phyloP scores from a whole-genome alignment of 2,888 invertebrate genomes.

The Ormyrus nitidulus region DNA sequence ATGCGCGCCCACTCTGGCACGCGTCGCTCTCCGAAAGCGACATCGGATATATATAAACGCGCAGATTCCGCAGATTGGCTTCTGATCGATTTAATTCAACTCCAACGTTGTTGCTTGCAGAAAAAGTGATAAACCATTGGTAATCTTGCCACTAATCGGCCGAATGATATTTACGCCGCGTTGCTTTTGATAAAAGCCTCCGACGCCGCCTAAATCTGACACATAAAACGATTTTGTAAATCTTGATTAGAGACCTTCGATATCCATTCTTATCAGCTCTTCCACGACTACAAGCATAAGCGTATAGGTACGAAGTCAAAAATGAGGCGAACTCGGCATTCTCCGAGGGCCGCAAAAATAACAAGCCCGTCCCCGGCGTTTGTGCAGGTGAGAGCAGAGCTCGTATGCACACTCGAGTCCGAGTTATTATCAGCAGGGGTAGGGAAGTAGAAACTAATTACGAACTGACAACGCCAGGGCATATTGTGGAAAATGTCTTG shows the following conservation, averaged over 20 bases:
- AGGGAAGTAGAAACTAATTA: slow-evolving; percentile 63
- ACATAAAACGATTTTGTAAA: too few relatives aligned
- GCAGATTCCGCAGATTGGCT: background rate
- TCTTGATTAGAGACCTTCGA: too few relatives aligned
- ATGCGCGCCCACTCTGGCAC: background rate
- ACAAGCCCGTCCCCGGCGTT: background rate
- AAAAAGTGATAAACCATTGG: too few relatives aligned
- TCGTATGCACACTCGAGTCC: slow-evolving; percentile 37
- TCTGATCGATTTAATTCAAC: background rate
- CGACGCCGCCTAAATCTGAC: too few relatives aligned
- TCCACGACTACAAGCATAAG: background rate
- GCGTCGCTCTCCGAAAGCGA: background rate
- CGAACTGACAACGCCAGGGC: slow-evolving; percentile 63
- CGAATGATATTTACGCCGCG: too few relatives aligned
- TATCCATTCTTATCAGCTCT: too few relatives aligned
- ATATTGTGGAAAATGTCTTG: slow-evolving; percentile 62
- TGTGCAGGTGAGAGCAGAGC: background rate
- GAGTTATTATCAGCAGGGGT: slow-evolving; percentile 59
- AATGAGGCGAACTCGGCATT: too few relatives aligned
- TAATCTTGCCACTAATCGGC: too few relatives aligned
- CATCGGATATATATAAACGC: background rate
- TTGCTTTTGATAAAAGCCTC: too few relatives aligned
- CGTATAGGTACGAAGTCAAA: background rate
- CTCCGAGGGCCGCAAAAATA: too few relatives aligned
- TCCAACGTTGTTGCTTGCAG: background rate